Percentiles rank a stretch among this genome's conserved stretches.
Evolutionary conservation across 2,888 invertebrate genomes (phyloP).

Genomic region (Acanthopleura granulata): DNA sequence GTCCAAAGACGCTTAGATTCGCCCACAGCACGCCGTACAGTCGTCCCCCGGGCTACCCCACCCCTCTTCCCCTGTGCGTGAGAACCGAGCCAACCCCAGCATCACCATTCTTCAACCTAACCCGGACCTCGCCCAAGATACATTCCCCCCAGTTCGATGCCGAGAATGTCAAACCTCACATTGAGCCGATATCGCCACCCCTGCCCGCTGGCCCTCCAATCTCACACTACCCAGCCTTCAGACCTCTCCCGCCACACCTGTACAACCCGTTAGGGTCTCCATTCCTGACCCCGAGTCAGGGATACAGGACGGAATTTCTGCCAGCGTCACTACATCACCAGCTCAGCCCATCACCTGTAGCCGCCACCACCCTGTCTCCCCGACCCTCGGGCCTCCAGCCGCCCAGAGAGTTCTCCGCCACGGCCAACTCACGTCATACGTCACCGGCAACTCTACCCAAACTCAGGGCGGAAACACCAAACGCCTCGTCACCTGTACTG

Average conservation of each 20-base stretch:
- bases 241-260: neutral
- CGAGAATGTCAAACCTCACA: conserved; percentile 4
- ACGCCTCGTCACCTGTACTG: too few species aligned
- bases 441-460: too few species aligned
- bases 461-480: too few species aligned
- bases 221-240: neutral
- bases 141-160: conserved; percentile 1
- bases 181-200: conserved; percentile 14
- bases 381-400: too few species aligned
- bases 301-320: neutral
- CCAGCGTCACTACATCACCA: neutral
- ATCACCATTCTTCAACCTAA: neutral
- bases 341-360: neutral
- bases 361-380: too few species aligned
- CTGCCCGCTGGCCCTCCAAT: neutral
- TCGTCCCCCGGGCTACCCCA: neutral
- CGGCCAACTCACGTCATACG: too few species aligned
- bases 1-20: neutral
- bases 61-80: neutral
- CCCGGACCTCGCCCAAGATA: neutral
- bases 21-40: conserved; percentile 13
- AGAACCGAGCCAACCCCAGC: neutral
- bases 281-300: neutral
- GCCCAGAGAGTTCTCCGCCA: too few species aligned
- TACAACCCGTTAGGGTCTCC: neutral